These are phyloP conservation scores for Numida meleagris DNA, from an alignment of 2,113 vertebrate genomes.

Conservation along the genomic window DNA sequence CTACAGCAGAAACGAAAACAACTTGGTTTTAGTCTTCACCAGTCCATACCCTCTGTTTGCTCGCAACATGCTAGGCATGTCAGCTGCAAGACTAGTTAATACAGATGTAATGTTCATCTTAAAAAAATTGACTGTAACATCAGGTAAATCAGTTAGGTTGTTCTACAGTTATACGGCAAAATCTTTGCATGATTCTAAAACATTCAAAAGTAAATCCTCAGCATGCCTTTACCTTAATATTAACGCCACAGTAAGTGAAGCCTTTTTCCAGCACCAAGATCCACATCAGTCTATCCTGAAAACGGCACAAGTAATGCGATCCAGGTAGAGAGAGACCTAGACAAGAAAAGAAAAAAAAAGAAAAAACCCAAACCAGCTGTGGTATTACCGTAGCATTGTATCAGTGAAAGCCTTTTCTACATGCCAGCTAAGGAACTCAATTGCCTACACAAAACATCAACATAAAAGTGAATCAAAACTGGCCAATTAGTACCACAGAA, in stretches of 20 bases:
- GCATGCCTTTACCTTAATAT: constrained; percentile 88
- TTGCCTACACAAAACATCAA: not conserved
- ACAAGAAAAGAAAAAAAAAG: not conserved
- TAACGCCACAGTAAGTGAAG: constrained; percentile 94
- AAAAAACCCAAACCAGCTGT: not conserved
- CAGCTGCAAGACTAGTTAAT: not conserved
- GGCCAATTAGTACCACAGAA: not conserved
- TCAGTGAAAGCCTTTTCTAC: not conserved
- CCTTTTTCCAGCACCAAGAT: constrained; percentile 93
- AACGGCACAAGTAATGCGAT: constrained; percentile 95
- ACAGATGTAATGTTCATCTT: not conserved
- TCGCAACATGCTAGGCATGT: not conserved
- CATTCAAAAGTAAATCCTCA: not conserved
- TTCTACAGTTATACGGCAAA: not conserved
- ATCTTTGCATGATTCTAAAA: not conserved
- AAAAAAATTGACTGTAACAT: not conserved
- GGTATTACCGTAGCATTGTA: not conserved
- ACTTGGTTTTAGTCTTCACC: not conserved
- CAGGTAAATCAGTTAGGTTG: not conserved
- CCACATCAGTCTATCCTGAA: constrained; percentile 96
- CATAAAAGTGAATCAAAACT: not conserved
- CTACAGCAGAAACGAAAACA: constrained; percentile 71
- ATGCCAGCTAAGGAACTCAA: not conserved
- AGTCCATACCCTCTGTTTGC: not conserved
- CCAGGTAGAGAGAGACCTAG: constrained; percentile 89